Conservation (phyloP, 2,888 invertebrate species). For the Drosophila pegasa region DNA sequence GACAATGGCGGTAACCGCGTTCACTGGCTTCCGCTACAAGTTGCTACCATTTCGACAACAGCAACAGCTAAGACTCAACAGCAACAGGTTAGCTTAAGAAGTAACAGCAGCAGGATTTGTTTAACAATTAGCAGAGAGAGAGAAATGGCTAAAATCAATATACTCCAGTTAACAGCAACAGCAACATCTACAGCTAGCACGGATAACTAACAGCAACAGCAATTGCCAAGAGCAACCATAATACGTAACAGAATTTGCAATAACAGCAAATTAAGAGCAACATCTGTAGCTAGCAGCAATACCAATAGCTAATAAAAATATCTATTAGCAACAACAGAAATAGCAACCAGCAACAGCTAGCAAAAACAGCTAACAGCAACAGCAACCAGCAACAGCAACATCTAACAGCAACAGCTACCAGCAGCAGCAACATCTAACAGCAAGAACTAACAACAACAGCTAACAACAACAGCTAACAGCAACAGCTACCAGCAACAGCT, state of each 20-base stretch:
- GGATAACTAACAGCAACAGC: not conserved
- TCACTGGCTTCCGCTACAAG: conserved; percentile 67
- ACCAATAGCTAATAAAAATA: not conserved
- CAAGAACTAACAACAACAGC: not conserved
- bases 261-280: not conserved
- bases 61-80: not conserved
- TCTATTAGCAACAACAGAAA: not conserved
- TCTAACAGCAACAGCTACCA: not conserved
- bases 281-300: not conserved
- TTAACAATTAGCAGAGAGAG: too few relatives aligned
- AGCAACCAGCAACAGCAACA: conserved; percentile 6
- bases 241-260: too few relatives aligned
- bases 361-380: not conserved
- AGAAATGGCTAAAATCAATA: not conserved
- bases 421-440: not conserved
- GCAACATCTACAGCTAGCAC: not conserved
- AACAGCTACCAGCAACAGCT: not conserved
- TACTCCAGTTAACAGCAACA: not conserved
- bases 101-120: not conserved
- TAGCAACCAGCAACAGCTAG: not conserved
- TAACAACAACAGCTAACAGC: not conserved
- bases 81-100: not conserved
- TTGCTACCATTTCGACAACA: conserved; percentile 48
- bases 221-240: not conserved
- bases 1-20: conserved; percentile 56